phyloP scores from a whole-genome alignment of 2,888 invertebrate genomes.

The Cephus sareptanus region DNA sequence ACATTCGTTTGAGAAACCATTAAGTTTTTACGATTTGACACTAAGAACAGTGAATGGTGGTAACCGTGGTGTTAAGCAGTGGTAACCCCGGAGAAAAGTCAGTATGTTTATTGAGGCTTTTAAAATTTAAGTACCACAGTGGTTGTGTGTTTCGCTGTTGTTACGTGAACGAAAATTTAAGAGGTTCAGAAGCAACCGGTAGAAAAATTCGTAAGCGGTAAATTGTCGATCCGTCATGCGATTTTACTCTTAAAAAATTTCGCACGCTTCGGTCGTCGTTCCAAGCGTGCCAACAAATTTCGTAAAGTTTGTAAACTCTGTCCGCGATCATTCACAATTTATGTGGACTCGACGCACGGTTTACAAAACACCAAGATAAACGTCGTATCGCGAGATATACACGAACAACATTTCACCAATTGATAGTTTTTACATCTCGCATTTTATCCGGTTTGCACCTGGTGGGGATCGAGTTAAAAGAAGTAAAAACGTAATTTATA shows the following conservation, averaged over 20 bases:
- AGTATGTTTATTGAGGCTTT: neutral
- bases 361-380: constrained; percentile 55
- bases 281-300: constrained; percentile 19
- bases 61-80: neutral
- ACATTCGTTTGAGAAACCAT: neutral
- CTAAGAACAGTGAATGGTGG: neutral
- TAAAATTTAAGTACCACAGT: neutral
- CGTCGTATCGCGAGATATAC: constrained; percentile 28
- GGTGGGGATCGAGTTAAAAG: neutral
- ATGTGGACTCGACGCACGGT: constrained; percentile 42
- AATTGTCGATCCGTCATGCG: neutral
- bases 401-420: neutral
- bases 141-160: neutral
- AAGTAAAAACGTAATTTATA: neutral
- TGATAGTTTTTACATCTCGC: neutral
- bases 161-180: neutral
- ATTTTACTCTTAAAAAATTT: neutral
- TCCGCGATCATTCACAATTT: constrained; percentile 38
- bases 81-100: neutral
- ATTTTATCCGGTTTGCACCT: neutral
- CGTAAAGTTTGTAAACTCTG: constrained; percentile 50
- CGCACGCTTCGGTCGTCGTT: neutral
- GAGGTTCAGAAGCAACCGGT: neutral
- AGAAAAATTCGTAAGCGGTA: neutral
- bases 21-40: neutral